phyloP scores from a whole-genome alignment of 1,140 invertebrate species.

The Micrasema longulum region DNA sequence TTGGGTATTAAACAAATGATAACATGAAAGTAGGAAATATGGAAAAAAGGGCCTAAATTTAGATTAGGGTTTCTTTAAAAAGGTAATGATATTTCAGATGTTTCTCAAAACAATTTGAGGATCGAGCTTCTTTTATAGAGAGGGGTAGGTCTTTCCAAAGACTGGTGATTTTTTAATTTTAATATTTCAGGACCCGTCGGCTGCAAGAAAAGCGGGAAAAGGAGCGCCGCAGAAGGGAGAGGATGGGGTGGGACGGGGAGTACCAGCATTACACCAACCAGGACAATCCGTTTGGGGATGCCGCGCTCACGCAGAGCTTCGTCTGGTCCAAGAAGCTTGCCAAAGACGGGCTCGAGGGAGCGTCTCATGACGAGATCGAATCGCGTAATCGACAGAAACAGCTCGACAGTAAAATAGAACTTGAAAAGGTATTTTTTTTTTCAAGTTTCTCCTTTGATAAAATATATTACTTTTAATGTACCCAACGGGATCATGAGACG shows the following conservation, averaged over 20 bases:
- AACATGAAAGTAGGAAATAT: too few relatives aligned
- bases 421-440: constrained; percentile 90
- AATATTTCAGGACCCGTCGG: constrained; percentile 74
- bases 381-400: constrained; percentile 87
- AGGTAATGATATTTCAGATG: not conserved
- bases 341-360: constrained; percentile 89
- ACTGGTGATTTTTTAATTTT: not conserved
- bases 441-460: too few relatives aligned
- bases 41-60: too few relatives aligned
- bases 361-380: constrained; percentile 87
- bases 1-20: too few relatives aligned
- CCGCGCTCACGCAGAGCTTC: constrained; percentile 87
- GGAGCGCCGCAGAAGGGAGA: constrained; percentile 86
- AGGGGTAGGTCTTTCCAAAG: not conserved
- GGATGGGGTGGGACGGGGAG: constrained; percentile 97
- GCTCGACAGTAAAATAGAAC: constrained; percentile 89
- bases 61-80: too few relatives aligned
- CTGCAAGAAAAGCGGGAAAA: constrained; percentile 93
- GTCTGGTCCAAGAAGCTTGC: constrained; percentile 97
- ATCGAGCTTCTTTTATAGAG: not conserved
- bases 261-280: constrained; percentile 97
- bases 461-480: too few relatives aligned
- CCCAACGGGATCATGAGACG: too few relatives aligned
- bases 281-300: constrained; percentile 99
- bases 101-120: not conserved